phyloP scores from a whole-genome alignment of 2,888 invertebrate species.

The Eudasyphora cyanicolor region DNA sequence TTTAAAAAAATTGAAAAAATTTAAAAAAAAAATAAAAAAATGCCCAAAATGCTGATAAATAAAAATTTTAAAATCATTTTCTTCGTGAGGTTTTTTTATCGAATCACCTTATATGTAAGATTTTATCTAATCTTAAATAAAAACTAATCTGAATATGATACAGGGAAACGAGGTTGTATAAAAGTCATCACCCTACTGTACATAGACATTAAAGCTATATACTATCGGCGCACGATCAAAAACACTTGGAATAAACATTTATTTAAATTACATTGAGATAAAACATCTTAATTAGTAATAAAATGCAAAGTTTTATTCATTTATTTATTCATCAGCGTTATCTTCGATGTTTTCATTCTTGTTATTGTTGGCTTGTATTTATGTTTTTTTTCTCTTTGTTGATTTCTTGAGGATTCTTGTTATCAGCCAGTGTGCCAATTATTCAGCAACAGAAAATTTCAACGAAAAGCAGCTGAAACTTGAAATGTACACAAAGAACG shows the following conservation, averaged over 20 bases:
- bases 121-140: no score
- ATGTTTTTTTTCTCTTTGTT: background rate
- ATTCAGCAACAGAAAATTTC: background rate
- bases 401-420: background rate
- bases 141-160: no score
- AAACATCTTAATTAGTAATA: conserved; percentile 41
- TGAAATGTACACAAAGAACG: conserved; percentile 28
- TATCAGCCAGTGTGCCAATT: conserved; percentile 24
- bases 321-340: background rate
- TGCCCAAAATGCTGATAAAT: no score
- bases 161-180: no score
- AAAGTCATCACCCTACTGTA: no score
- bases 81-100: no score
- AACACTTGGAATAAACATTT: background rate
- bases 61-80: no score
- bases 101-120: no score
- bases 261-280: conserved; percentile 23
- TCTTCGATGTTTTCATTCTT: background rate
- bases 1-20: no score
- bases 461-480: conserved; percentile 15
- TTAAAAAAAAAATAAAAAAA: no score
- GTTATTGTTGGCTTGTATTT: background rate
- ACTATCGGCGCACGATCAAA: conserved; percentile 4
- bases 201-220: no score
- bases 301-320: conserved; percentile 38